Conservation (phyloP, 2,797 vertebrate genomes). For the Galagoides demidoff region DNA sequence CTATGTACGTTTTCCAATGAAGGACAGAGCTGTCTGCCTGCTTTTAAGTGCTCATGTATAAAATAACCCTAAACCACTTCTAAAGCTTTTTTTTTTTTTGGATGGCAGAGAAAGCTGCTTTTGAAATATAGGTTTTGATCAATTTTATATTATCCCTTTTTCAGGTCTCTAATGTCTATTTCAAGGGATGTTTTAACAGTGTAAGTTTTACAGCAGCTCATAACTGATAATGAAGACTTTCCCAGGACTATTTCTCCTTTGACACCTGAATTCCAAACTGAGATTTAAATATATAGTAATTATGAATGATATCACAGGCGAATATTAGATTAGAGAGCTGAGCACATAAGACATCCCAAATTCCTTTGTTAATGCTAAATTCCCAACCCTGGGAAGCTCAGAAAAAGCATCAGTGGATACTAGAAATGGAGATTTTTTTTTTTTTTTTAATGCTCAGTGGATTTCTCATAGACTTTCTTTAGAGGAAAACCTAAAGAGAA, state of each 20-base stretch:
- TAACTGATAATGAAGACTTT: slow-evolving; percentile 86
- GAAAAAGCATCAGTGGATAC: slow-evolving; percentile 71
- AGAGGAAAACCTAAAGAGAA: slow-evolving; percentile 67
- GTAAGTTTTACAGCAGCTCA: slow-evolving; percentile 84
- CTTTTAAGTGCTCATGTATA: slow-evolving; percentile 76
- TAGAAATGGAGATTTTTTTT: slow-evolving; percentile 71
- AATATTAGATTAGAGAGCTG: slow-evolving; percentile 85
- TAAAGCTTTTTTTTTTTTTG: slow-evolving; percentile 61
- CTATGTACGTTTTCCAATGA: background rate
- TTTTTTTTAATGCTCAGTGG: slow-evolving; percentile 50
- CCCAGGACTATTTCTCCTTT: slow-evolving; percentile 81
- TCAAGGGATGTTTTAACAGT: slow-evolving; percentile 86
- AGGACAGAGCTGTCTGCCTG: background rate
- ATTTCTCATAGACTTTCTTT: slow-evolving; percentile 71
- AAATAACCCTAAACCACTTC: slow-evolving; percentile 79
- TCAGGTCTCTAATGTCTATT: slow-evolving; percentile 87
- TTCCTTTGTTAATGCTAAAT: slow-evolving; percentile 86
- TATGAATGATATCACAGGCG: slow-evolving; percentile 83
- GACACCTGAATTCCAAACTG: slow-evolving; percentile 82
- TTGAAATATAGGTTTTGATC: slow-evolving; percentile 87
- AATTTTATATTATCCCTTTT: slow-evolving; percentile 88
- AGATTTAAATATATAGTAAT: slow-evolving; percentile 84
- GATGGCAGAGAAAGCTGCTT: slow-evolving; percentile 81
- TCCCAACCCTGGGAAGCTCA: slow-evolving; percentile 79
- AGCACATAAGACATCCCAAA: slow-evolving; percentile 83